phyloP scores from a whole-genome alignment of 35 echinoderm and acorn worm species.

The Apostichopus californicus region DNA sequence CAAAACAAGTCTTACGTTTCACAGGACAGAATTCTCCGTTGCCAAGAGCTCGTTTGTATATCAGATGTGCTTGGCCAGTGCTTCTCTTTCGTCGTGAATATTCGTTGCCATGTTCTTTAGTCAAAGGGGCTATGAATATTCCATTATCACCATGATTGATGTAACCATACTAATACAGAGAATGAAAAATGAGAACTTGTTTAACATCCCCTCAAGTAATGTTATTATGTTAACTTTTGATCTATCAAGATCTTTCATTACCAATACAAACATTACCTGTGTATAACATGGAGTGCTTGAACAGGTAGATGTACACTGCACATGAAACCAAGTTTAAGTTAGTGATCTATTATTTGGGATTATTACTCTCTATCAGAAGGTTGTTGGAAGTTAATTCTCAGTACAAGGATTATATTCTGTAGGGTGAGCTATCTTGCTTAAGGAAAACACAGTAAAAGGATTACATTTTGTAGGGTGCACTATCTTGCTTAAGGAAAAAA shows the following conservation, averaged over 20 bases:
- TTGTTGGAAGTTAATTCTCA: no score
- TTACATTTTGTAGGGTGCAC: no score
- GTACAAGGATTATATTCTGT: no score
- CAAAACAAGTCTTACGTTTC: not conserved
- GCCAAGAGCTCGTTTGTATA: not conserved
- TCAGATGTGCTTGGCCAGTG: not conserved
- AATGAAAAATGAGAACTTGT: not conserved
- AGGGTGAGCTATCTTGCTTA: no score
- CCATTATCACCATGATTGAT: not conserved
- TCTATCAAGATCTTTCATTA: not conserved
- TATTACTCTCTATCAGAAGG: no score
- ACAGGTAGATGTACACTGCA: no score
- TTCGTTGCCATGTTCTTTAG: not conserved
- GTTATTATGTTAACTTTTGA: not conserved
- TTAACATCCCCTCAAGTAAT: not conserved
- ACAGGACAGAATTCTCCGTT: not conserved
- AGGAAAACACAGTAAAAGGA: no score
- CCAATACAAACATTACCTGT: not conserved
- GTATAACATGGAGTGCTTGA: not conserved
- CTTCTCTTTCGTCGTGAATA: conserved; percentile 6
- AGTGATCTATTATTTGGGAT: no score
- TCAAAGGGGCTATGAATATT: conserved; percentile 18
- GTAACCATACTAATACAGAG: not conserved
- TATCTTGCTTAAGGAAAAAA: no score
- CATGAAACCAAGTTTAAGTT: no score